Evolutionary conservation across 2,113 vertebrate species (phyloP).

Genomic region (Echinops telfairi): DNA sequence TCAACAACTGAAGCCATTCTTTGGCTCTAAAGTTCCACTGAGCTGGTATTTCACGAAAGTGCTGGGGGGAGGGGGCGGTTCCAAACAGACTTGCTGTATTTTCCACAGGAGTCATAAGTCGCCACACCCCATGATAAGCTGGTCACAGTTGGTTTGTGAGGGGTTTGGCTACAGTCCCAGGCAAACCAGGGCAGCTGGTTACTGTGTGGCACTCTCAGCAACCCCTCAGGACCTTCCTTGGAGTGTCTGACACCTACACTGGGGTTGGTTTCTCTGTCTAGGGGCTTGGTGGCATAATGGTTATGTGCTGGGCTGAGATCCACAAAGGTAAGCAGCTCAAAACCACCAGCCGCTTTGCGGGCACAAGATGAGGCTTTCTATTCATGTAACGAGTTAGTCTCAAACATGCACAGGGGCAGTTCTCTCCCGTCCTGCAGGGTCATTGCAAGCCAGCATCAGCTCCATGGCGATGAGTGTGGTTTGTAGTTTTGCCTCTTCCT

Average conservation of each 20-base stretch:
- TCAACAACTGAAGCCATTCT: constrained; percentile 58
- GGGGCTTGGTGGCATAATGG: too few species aligned
- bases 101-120: not conserved
- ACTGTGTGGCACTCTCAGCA: not conserved
- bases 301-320: too few species aligned
- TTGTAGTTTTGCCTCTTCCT: not conserved
- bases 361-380: too few species aligned
- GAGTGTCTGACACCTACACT: not conserved
- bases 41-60: not conserved
- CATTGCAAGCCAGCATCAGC: too few species aligned
- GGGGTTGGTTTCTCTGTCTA: not conserved
- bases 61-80: not conserved
- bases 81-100: not conserved
- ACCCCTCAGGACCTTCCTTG: not conserved
- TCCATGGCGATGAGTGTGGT: too few species aligned
- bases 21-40: not conserved
- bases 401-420: too few species aligned
- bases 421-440: too few species aligned
- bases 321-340: too few species aligned
- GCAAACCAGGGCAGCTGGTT: not conserved
- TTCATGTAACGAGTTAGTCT: too few species aligned
- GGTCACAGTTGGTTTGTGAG: not conserved
- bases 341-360: too few species aligned
- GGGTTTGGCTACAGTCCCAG: too few species aligned
- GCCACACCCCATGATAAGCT: not conserved